Evolutionary conservation across 2,113 vertebrate genomes (phyloP).

Genomic region (Cinclus cinclus): DNA sequence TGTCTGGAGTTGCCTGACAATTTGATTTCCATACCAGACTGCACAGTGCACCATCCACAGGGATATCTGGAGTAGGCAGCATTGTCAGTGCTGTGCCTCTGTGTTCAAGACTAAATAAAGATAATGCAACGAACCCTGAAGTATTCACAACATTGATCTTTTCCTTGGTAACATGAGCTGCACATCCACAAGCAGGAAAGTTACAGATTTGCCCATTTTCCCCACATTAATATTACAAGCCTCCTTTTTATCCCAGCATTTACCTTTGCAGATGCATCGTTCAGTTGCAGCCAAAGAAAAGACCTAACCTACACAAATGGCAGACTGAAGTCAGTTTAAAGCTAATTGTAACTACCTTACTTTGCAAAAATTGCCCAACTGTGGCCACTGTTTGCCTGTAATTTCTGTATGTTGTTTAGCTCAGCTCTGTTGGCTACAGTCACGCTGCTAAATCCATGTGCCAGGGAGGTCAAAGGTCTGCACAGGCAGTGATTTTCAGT

Average conservation of each 20-base stretch:
- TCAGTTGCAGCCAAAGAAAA: background rate
- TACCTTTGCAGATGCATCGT: background rate
- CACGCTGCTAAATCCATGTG: background rate
- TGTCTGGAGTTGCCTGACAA: background rate
- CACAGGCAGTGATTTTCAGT: background rate
- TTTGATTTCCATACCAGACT: background rate
- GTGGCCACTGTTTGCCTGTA: background rate
- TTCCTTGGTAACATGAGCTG: background rate
- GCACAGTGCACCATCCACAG: constrained; percentile 1
- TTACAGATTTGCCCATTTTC: background rate
- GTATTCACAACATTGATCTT: background rate
- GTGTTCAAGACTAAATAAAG: background rate
- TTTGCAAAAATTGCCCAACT: background rate
- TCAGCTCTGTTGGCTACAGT: background rate
- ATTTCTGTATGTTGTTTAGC: background rate
- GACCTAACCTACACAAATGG: background rate
- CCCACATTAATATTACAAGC: background rate
- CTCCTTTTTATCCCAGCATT: background rate
- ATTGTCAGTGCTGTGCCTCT: background rate
- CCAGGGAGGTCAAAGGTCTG: background rate
- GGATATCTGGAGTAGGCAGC: constrained; percentile 24
- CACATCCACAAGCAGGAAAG: background rate
- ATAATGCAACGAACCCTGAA: background rate
- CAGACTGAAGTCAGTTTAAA: background rate
- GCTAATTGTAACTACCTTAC: background rate